Base-by-base conservation (phyloP, 2,797 vertebrate genomes). In the Sebastes itinus region DNA sequence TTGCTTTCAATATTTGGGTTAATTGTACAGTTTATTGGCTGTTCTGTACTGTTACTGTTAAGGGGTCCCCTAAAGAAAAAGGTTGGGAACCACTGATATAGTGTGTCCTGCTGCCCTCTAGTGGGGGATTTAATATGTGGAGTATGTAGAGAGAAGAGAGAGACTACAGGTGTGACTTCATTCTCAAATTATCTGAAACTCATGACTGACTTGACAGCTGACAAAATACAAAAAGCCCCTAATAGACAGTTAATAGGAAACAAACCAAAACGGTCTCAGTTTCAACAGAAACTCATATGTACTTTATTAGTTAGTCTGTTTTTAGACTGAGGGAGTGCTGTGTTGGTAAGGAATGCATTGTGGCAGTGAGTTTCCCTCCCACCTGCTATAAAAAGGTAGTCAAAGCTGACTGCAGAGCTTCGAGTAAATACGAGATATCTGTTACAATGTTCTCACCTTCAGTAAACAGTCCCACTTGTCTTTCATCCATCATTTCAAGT, bases 41-140 rank as follows among this genome's bases (percentile, higher is more conserved):
- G 6, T 46, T 46, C 42, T 46, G 42, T 46, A 18, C 42, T 46
- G 38, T 49, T 49, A 49, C 46, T 49, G 49, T 52, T 20, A 8
- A 42, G 38, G 38, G 6, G 38, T 16, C 14, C 38, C 38, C 14
- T 1, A 42, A 42, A 16, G 38, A 42, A 16, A 42, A 16, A 42
- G 38, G 38, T 42, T 42, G 16, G 42, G 42, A 46, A 46, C 16
- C 42, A 46, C 42, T 18, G 42, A 46, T 52, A 52, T 0, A n/a
- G 49, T 38, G 73, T 70, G 62, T 64, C 18, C 58, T 92, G 81
- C 88, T 89, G 91, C 91, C 92, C 87, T 84, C 93, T 91, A 74
- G 88, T 81, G 93, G 80, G 0, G 1, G 23, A 33, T 11, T 12
- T 3, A 49, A 68, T 42, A 30, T 8, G 32, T 56, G 14, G 2